Base-by-base conservation (phyloP, 2,888 invertebrate genomes). In the Pediacus dermestoides region DNA sequence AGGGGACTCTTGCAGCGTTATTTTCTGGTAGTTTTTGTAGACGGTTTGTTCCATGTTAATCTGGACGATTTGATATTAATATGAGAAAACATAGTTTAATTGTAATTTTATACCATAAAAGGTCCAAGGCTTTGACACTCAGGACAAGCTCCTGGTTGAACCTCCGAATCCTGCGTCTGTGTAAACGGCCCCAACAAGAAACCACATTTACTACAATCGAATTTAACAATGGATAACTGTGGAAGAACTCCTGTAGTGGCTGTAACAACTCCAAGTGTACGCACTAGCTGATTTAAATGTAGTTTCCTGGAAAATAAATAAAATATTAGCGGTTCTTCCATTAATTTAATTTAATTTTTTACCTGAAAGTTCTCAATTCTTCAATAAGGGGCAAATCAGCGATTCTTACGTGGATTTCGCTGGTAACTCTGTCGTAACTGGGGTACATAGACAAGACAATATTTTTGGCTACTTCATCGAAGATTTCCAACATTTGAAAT, bases 11-110 rank as follows among this genome's bases (percentile, higher is more conserved):
- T 99, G 99, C 48, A 99, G 77, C 0, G 95, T 96, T 22, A 99
- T 82, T 61, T 95, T 89, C 70, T 99, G 99, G 65, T 97, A 99
- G 72, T 99, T 99, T 34, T 96, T 83, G 68, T 97, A 99, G 3
- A 99, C 70, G 0, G 99, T 99, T 84, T 96, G 86, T 64, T 97
- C 97, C 92, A 97, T 96, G 67, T 99, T 99, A 14, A 99, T 86
- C 83, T 93, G 70, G 2, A 67, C n/a, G n/a, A n/a, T n/a, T n/a
- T n/a, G n/a, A n/a, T n/a, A n/a, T n/a, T n/a, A n/a, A n/a, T n/a
- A n/a, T n/a, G n/a, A n/a, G n/a, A n/a, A n/a, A 18, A 18, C 21
- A 18, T 18, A 18, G 21, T 18, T 7, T 7, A 18, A 18, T 25
- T 25, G 10, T 9, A 4, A 9, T 25, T 10, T 28, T 7, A 28